phyloP scores from a whole-genome alignment of 2,888 invertebrate genomes.

The Drosophila suboccidentalis region DNA sequence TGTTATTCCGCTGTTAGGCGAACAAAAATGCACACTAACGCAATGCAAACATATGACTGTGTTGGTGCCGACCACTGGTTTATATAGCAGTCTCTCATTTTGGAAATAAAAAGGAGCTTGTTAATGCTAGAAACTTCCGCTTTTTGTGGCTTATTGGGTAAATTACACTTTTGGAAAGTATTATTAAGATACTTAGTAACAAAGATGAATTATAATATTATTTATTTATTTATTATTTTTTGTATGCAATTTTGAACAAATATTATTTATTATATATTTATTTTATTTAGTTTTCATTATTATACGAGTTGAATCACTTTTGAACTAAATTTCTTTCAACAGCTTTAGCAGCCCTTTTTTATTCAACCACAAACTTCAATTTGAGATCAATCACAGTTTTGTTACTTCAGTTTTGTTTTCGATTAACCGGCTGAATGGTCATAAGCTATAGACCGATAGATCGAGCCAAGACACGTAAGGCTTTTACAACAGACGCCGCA shows the following conservation, averaged over 20 bases:
- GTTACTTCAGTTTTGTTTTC: constrained; percentile 45
- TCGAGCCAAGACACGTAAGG: constrained; percentile 41
- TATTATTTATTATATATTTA: not conserved
- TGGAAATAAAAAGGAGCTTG: constrained; percentile 16
- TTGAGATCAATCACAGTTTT: constrained; percentile 57
- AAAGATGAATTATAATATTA: not conserved
- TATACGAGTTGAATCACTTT: constrained; percentile 1
- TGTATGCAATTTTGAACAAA: not conserved
- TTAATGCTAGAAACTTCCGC: constrained; percentile 40
- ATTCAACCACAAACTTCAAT: constrained; percentile 70
- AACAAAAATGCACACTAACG: too few relatives aligned
- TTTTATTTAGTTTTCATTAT: not conserved
- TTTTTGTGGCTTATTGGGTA: constrained; percentile 3
- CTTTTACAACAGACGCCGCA: constrained; percentile 45
- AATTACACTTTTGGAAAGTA: constrained; percentile 6
- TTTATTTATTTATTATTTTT: not conserved
- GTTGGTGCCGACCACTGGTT: too few relatives aligned
- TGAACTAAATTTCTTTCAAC: constrained; percentile 2
- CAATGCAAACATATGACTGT: too few relatives aligned
- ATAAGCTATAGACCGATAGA: constrained; percentile 21
- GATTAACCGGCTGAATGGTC: constrained; percentile 54
- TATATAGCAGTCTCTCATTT: constrained; percentile 13
- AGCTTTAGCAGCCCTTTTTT: constrained; percentile 7
- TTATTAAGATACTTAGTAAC: not conserved
- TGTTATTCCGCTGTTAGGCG: too few relatives aligned